Conservation (phyloP, 2,888 invertebrate species). For the Drosophila formosana region DNA sequence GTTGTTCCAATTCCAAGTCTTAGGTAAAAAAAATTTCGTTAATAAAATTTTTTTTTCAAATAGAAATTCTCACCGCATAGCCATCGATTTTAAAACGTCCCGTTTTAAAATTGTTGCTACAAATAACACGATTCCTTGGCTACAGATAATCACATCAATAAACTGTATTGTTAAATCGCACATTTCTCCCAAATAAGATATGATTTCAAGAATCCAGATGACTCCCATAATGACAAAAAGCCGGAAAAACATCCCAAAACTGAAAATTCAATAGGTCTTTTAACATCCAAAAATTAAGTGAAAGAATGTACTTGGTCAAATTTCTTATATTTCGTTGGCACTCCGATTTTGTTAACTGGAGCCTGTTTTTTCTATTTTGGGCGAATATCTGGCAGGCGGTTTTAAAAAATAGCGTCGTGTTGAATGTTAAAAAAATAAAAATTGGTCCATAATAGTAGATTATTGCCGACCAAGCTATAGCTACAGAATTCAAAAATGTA, state of each 20-base stretch:
- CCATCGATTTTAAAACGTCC: constrained; percentile 42
- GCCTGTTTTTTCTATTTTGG: constrained; percentile 68
- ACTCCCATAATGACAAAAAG: constrained; percentile 93
- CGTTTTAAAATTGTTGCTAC: constrained; percentile 56
- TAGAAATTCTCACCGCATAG: constrained; percentile 42
- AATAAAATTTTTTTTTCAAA: neutral
- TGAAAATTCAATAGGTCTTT: constrained; percentile 74
- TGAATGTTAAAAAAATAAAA: constrained; percentile 58
- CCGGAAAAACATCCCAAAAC: constrained; percentile 91
- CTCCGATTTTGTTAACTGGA: constrained; percentile 43
- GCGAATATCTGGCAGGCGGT: constrained; percentile 72
- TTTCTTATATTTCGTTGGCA: constrained; percentile 26
- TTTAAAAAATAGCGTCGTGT: constrained; percentile 70
- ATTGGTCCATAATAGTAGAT: constrained; percentile 79
- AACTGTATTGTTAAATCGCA: neutral
- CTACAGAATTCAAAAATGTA: constrained; percentile 33
- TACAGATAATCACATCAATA: constrained; percentile 29
- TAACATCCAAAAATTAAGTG: neutral
- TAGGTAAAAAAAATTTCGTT: neutral
- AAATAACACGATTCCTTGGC: constrained; percentile 67
- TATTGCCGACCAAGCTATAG: constrained; percentile 58
- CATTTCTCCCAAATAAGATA: constrained; percentile 87
- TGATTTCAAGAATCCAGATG: constrained; percentile 92
- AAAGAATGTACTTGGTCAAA: constrained; percentile 32
- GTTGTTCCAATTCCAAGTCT: constrained; percentile 11